phyloP scores from a whole-genome alignment of 2,797 vertebrate genomes.

The Brotula barbata region DNA sequence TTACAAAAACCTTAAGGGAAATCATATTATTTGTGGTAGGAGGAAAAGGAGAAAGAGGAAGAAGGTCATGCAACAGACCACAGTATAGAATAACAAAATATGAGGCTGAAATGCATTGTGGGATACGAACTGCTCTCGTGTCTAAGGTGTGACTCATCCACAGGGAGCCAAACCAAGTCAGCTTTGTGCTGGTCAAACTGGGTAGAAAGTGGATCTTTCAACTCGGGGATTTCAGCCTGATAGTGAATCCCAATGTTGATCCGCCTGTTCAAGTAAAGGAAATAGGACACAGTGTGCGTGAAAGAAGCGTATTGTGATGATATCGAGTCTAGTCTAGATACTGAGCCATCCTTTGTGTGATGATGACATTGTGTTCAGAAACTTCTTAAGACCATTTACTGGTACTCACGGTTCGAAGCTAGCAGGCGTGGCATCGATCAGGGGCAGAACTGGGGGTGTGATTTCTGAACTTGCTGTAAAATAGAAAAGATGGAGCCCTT shows the following conservation, averaged over 20 bases:
- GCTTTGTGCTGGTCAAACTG: constrained; percentile 84
- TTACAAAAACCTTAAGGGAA: too few species aligned
- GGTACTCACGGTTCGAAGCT: constrained; percentile 92
- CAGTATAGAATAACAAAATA: neutral
- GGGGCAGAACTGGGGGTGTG: constrained; percentile 85
- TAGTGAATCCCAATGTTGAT: constrained; percentile 90
- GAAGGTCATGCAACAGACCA: neutral
- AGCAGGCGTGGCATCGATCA: constrained; percentile 88
- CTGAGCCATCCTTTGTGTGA: too few species aligned
- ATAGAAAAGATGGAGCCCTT: constrained; percentile 1
- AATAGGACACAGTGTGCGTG: neutral
- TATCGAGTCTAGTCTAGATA: too few species aligned
- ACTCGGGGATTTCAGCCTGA: constrained; percentile 85
- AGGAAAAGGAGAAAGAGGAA: neutral
- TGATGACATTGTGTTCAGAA: neutral
- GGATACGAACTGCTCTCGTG: constrained; percentile 54
- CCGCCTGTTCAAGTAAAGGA: constrained; percentile 69
- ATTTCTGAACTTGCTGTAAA: constrained; percentile 85
- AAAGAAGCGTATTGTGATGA: neutral
- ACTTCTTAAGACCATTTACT: neutral
- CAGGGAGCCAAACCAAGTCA: constrained; percentile 86
- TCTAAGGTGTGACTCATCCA: constrained; percentile 47
- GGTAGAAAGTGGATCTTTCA: constrained; percentile 77
- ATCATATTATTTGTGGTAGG: too few species aligned
- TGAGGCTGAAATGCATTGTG: too few species aligned